These are phyloP conservation scores for Drosophila albomicans DNA, from an alignment of 1,140 invertebrate genomes.

Conservation along the genomic window DNA sequence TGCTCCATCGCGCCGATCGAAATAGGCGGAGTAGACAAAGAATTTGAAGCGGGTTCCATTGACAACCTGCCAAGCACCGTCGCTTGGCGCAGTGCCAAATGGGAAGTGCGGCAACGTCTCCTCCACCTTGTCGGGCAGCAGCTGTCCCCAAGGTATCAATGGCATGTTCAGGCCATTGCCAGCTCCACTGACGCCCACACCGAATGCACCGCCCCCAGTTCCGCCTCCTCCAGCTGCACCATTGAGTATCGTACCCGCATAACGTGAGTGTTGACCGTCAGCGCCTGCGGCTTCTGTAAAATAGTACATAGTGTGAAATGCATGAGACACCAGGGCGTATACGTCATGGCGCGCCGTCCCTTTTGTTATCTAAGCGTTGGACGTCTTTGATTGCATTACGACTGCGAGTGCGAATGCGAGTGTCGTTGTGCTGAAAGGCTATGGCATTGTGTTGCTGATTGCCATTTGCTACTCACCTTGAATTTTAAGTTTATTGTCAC, in stretches of 20 bases:
- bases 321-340: constrained; percentile 60
- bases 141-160: constrained; percentile 81
- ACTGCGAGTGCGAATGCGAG: too few relatives aligned
- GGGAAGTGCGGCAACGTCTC: constrained; percentile 85
- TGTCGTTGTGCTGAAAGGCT: constrained; percentile 1
- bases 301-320: constrained; percentile 34
- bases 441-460: constrained; percentile 45
- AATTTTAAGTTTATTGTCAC: constrained; percentile 85
- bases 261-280: constrained; percentile 73
- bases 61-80: constrained; percentile 87
- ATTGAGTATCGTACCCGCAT: constrained; percentile 77
- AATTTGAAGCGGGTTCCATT: constrained; percentile 92
- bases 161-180: constrained; percentile 62
- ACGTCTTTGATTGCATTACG: constrained; percentile 48
- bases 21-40: constrained; percentile 96
- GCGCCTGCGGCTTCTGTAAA: constrained; percentile 74
- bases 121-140: constrained; percentile 83
- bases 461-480: constrained; percentile 74
- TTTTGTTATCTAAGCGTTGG: constrained; percentile 40
- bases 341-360: constrained; percentile 53
- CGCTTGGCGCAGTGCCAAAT: constrained; percentile 85
- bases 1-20: constrained; percentile 90
- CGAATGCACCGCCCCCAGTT: constrained; percentile 45
- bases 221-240: constrained; percentile 39
- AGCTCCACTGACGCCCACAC: constrained; percentile 37